Conservation (phyloP, 2,113 vertebrate genomes). For the Urocitellus parryii region DNA sequence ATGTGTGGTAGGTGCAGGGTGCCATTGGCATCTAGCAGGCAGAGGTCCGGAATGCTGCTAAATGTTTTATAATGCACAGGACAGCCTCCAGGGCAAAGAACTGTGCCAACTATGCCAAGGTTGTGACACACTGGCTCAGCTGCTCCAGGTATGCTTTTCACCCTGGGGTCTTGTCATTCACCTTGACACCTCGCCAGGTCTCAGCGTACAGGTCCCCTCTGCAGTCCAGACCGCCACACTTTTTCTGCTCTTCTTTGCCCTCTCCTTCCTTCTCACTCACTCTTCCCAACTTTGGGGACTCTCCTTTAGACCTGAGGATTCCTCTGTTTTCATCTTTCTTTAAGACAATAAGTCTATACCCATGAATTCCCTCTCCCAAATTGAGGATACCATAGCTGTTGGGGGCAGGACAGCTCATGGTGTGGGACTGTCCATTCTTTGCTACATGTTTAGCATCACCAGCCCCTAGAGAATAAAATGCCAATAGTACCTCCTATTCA, state of each 20-base stretch:
- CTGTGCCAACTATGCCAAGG: background rate
- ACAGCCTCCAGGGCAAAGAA: background rate
- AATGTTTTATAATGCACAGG: background rate
- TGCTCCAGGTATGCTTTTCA: background rate
- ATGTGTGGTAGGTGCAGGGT: too few relatives aligned
- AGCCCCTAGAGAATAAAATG: background rate
- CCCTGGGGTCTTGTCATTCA: background rate
- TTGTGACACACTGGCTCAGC: background rate
- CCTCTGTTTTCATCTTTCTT: background rate
- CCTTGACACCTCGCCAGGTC: too few relatives aligned
- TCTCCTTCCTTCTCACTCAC: background rate
- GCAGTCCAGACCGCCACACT: background rate
- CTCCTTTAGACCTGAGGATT: background rate
- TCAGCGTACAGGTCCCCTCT: background rate
- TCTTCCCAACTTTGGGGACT: background rate
- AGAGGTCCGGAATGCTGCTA: background rate
- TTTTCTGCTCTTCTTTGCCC: background rate
- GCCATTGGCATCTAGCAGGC: background rate
- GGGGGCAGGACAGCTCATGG: background rate
- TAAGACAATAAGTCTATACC: background rate
- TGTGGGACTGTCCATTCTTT: background rate
- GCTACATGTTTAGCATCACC: background rate
- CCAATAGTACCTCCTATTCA: background rate
- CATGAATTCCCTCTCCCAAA: background rate
- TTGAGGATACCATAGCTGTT: background rate